Base-by-base conservation (phyloP, 2,888 invertebrate genomes). In the Clusia tigrina region DNA sequence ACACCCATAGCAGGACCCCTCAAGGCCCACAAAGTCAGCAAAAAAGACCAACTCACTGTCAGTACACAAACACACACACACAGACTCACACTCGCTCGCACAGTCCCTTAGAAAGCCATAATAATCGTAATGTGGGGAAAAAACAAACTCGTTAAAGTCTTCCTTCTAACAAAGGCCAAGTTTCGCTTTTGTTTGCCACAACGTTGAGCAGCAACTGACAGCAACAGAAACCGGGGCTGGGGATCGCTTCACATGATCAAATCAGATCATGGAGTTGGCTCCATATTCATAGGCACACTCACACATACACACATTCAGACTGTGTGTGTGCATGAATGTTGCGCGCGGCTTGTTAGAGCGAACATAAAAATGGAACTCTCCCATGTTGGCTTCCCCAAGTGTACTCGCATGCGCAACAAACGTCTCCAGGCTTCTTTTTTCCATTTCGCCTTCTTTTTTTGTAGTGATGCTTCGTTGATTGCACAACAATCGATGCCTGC, bases 381-480 rank as follows among this genome's bases (percentile, higher is more conserved):
- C 32, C 5, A 32, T 32, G n/a, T 32, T 32, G 32, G 32, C 32
- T 32, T 32, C 32, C 32, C 32, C 32, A 32, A 32, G 12, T 12
- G 32, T 9, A 32, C 12, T 32, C 5, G 12, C 32, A 5, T 9
- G 32, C 32, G 12, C 9, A 5, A 15, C 12, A 5, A 42, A 17
- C 42, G n/a, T 2, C 42, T 42, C 42, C 42, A 15, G 6, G 42
- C n/a, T 42, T 15, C 3, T n/a, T 42, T 42, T 42, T 10, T 42
- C 6, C 5, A 32, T 15, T 42, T 15, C 3, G 42, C n/a, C 3
- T 48, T 20, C 75, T 78, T 72, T n/a, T n/a, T n/a, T n/a, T n/a
- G n/a, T n/a, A n/a, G n/a, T n/a, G 77, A 79, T 79, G 79, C 79
- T 76, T 76, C 78, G 78, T 68, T 79, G 79, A 78, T 80, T 79